Evolutionary conservation across 2,888 invertebrate species (phyloP).

Genomic region (Caenorhabditis sp.): DNA sequence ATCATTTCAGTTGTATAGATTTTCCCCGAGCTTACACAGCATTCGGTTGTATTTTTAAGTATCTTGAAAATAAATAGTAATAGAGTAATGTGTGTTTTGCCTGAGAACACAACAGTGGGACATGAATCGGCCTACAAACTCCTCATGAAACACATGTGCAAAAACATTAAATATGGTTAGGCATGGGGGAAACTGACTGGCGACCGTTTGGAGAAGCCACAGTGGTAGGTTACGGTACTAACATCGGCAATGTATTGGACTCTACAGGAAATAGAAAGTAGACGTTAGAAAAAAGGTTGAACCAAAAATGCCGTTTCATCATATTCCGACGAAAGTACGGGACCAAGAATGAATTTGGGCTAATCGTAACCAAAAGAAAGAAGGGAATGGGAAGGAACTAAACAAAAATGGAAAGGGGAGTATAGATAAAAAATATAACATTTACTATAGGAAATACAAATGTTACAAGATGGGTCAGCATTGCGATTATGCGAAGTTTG

Average conservation of each 20-base stretch:
- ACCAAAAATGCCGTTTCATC: conserved; percentile 48
- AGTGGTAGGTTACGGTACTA: conserved; percentile 59
- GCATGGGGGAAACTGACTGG: conserved; percentile 10
- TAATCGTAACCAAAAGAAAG: conserved; percentile 38
- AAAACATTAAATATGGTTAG: conserved; percentile 6
- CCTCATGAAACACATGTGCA: not conserved
- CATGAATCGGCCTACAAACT: too few species aligned
- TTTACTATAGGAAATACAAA: conserved; percentile 16
- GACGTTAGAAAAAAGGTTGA: not conserved
- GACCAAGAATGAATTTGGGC: conserved; percentile 7
- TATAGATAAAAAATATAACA: too few species aligned
- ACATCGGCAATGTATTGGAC: conserved; percentile 52
- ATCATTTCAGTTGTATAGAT: too few species aligned
- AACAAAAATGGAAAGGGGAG: not conserved
- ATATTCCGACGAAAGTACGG: conserved; percentile 53
- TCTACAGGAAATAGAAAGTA: conserved; percentile 20
- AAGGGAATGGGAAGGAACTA: not conserved
- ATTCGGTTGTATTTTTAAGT: too few species aligned
- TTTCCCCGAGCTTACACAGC: too few species aligned
- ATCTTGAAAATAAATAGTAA: too few species aligned
- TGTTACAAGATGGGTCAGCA: conserved; percentile 31
- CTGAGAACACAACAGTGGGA: too few species aligned
- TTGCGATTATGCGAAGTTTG: conserved; percentile 32
- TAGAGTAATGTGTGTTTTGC: too few species aligned
- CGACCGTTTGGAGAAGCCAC: not conserved